Evolutionary conservation across 2,113 vertebrate genomes (phyloP), one percentile per base, ranked within the genome.

Genomic region (Myiopsitta monachus): DNA sequence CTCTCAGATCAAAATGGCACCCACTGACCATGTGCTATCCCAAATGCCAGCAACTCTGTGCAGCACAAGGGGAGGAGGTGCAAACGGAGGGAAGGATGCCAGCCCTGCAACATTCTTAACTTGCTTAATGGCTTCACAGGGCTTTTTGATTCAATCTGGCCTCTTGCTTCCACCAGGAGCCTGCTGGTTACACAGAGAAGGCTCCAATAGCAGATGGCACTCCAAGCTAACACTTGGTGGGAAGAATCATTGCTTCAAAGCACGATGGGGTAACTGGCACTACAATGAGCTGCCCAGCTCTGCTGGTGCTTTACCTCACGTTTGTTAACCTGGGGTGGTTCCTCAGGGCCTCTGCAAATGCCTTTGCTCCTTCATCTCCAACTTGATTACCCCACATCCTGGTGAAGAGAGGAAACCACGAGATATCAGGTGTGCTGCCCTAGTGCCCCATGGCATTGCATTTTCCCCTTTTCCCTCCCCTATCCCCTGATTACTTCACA

Each of bases 321-420:
- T 98, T 98, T 44, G 97, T 98, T 51, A 99, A 80, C 6, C 81
- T 98, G 12, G 98, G 98, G 88, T 99, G 99, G 94, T 99, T 97
- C 97, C 95, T 98, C 96, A 99, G 82, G 33, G 99, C 98, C 70
- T 98, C 98, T 2, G 99, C 99, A 16, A 99, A 99, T 1, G 98
- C 99, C 54, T 97, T 97, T 10, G 99, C 99, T 26, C 99, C 99
- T 95, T 99, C 98, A 0, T 99, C 99, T 11, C 99, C 98, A 5
- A 99, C 98, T 8, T 94, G 97, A 95, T 99, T 99, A 22, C 99
- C 99, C 99, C 99, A 99, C 99, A 99, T 99, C 66, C 99, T 99
- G 96, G 43, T 72, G 88, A 88, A 88, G 82, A 88, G 83, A 96
- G 26, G 57, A 88, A 97, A 95, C 54, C 44, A 63, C 57, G 19